Evolutionary conservation across 2,888 invertebrate genomes (phyloP).

Genomic region (Drosophila sordidapex): DNA sequence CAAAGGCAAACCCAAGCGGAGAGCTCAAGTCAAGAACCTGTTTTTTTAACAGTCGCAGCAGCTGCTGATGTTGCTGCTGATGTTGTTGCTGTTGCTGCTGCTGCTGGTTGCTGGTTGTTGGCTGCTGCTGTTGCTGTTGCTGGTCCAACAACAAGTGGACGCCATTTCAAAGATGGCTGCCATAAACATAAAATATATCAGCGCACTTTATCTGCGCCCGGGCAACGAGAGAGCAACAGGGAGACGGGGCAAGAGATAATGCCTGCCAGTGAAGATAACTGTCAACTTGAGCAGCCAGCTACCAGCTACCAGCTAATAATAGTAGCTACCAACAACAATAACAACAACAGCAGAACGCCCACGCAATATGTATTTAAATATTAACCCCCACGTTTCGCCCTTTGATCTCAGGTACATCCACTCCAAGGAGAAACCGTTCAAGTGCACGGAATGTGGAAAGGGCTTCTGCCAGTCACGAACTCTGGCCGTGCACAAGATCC

Average conservation of each 20-base stretch:
- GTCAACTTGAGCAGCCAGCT: slow-evolving; percentile 56
- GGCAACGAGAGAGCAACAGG: slow-evolving; percentile 2
- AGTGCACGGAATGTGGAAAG: slow-evolving; percentile 97
- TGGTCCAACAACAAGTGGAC: slow-evolving; percentile 73
- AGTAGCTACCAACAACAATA: slow-evolving; percentile 35
- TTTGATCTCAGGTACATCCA: slow-evolving; percentile 92
- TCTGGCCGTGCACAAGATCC: slow-evolving; percentile 96
- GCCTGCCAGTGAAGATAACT: slow-evolving; percentile 54
- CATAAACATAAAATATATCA: slow-evolving; percentile 77
- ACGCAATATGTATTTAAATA: slow-evolving; percentile 38
- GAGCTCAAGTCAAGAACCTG: slow-evolving; percentile 48
- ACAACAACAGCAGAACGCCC: slow-evolving; percentile 30
- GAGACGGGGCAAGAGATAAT: slow-evolving; percentile 27
- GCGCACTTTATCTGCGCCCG: slow-evolving; percentile 60
- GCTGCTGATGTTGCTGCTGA: slow-evolving; percentile 46
- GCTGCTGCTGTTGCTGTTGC: slow-evolving; percentile 43
- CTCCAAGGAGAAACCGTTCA: slow-evolving; percentile 98
- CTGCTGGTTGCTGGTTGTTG: slow-evolving; percentile 23
- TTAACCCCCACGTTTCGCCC: neutral
- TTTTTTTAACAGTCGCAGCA: slow-evolving; percentile 33
- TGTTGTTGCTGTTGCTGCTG: slow-evolving; percentile 38
- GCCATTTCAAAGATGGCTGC: slow-evolving; percentile 79
- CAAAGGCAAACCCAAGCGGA: slow-evolving; percentile 28
- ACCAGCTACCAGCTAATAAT: slow-evolving; percentile 35
- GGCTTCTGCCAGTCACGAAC: slow-evolving; percentile 99